phyloP scores from a whole-genome alignment of 2,113 vertebrate species.

The Vulpes vulpes region DNA sequence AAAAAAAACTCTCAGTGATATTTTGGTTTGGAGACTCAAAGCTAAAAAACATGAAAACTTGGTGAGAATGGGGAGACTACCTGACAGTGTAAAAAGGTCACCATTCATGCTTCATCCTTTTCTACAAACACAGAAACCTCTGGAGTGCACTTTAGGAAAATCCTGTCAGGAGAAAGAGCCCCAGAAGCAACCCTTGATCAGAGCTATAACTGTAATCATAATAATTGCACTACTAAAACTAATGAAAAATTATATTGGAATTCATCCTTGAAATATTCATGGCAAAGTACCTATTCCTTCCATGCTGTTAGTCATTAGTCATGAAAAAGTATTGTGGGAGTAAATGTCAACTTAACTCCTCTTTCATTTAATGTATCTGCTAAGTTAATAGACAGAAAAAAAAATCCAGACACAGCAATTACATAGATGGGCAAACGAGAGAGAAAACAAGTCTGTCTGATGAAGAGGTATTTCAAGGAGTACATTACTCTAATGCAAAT shows the following conservation, averaged over 20 bases:
- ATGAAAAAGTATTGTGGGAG: constrained; percentile 50
- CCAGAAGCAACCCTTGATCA: constrained; percentile 71
- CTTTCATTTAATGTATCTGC: not conserved
- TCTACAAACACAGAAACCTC: not conserved
- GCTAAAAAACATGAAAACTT: constrained; percentile 55
- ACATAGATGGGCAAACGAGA: constrained; percentile 27
- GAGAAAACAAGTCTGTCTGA: constrained; percentile 68
- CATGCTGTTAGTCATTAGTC: constrained; percentile 47
- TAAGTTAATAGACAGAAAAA: constrained; percentile 48
- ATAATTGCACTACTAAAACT: constrained; percentile 71
- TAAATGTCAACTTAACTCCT: constrained; percentile 70
- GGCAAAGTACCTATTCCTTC: constrained; percentile 54
- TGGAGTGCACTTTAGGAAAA: constrained; percentile 63
- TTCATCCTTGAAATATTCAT: constrained; percentile 1
- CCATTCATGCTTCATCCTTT: constrained; percentile 27
- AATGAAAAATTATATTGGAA: constrained; percentile 75
- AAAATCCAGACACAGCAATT: constrained; percentile 19
- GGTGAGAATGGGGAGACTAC: not conserved
- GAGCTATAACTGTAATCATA: constrained; percentile 55
- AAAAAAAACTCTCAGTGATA: not conserved
- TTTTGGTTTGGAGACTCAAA: constrained; percentile 46
- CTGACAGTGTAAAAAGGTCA: constrained; percentile 68
- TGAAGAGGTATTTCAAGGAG: constrained; percentile 32
- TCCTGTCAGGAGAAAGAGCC: constrained; percentile 29
- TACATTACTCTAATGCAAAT: constrained; percentile 46